Evolutionary conservation across 2,113 vertebrate genomes (phyloP), one percentile per base, ranked within the genome.

Genomic region (Epinephelus cyanopodus): DNA sequence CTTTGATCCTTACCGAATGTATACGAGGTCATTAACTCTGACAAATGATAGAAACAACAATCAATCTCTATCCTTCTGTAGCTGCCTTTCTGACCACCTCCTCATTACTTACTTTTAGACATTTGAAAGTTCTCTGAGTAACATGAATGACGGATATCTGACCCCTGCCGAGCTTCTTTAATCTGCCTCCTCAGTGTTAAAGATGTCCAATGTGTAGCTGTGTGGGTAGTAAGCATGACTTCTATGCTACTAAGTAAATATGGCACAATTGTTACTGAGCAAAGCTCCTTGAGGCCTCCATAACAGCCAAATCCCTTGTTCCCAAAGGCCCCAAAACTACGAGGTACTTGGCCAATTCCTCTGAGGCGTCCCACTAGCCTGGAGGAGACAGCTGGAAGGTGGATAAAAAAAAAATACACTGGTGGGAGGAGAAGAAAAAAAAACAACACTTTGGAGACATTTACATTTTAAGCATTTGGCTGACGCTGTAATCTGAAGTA

Each of bases 341-440:
- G 52, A 74, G 27, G 58, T 33, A 33, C 74, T 78, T 10, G 52
- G 60, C 39, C 37, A 8, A 74, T 52, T 79, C 75, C 71, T 82
- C 23, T 6, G 79, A 83, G 81, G 63, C 21, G 10, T 42, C 63
- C 18, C 76, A 14, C 19, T 52, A 37, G 72, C 83, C 54, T 18
- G 21, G 11, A 68, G 76, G 42, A 83, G 57, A 42, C 72, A 74
- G 72, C 71, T 60, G 71, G 72, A 68, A 83, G 67, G 9, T 1
- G 45, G n/a, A 83, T 74, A 73, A 83, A 83, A 64, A 67, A 64
- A 76, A 76, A 85, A 80, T 61, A 84, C 42, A 21, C 58, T 25
- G 3, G 60, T 58, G 67, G 73, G 73, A 70, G 77, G 17, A 61
- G 58, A 56, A 53, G 17, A 64, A 33, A 75, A 71, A 27, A 29